Percentiles rank a stretch among this genome's conserved stretches.
These are phyloP conservation scores for Sparus aurata DNA, from an alignment of 2,797 vertebrate genomes.

Conservation along the genomic window DNA sequence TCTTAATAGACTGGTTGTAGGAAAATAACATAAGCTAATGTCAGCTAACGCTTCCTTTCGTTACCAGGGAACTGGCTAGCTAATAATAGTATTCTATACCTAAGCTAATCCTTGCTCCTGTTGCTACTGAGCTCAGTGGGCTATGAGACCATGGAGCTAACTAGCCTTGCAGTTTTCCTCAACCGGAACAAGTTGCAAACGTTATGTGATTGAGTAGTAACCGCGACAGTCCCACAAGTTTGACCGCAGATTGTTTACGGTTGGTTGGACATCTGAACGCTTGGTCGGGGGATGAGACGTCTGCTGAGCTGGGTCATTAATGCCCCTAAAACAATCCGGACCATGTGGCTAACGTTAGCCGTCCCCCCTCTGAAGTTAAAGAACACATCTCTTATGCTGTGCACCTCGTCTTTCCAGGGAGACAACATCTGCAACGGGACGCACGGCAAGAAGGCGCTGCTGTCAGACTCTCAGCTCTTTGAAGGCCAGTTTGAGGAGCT, in stretches of 20 bases:
- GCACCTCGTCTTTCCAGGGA: slow-evolving; percentile 69
- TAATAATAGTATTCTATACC: slow-evolving; percentile 36
- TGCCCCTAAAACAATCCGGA: slow-evolving; percentile 38
- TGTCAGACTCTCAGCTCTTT: slow-evolving; percentile 87
- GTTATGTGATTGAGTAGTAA: background rate
- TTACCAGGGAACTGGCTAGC: slow-evolving; percentile 25
- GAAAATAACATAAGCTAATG: slow-evolving; percentile 25
- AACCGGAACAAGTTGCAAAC: background rate
- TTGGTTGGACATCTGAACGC: background rate
- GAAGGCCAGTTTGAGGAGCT: slow-evolving; percentile 89
- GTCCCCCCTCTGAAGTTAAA: slow-evolving; percentile 3
- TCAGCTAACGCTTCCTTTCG: slow-evolving; percentile 56
- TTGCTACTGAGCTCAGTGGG: background rate
- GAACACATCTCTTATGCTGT: slow-evolving; percentile 13
- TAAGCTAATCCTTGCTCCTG: slow-evolving; percentile 30
- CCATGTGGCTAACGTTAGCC: slow-evolving; percentile 11
- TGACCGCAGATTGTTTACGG: background rate
- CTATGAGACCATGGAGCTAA: background rate
- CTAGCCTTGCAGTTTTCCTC: background rate
- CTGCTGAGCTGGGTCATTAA: slow-evolving; percentile 29
- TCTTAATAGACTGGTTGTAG: background rate
- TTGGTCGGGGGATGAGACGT: slow-evolving; percentile 56
- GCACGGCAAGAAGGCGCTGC: slow-evolving; percentile 61
- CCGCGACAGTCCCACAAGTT: background rate
- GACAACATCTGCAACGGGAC: slow-evolving; percentile 76